Base-by-base conservation (phyloP, 1,140 invertebrate genomes). In the Macrobrachium nipponense region DNA sequence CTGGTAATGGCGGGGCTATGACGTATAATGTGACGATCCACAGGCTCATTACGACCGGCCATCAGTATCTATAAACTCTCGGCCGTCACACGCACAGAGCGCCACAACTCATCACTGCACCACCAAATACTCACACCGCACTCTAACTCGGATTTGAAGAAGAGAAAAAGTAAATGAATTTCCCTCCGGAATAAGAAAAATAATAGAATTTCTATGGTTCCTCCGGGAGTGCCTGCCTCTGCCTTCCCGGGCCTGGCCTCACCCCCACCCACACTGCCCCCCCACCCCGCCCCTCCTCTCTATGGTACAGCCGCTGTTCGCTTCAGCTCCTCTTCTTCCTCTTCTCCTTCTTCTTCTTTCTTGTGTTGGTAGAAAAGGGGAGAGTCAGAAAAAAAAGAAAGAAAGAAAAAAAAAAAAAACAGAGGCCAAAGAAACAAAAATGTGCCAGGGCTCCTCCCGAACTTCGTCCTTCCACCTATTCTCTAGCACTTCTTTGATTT, bases 21-120 rank as follows among this genome's bases (percentile, higher is more conserved):
- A 87, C 72, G 86, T 87, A 83, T 87, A 87, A 87, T 87, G 86
- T 79, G 86, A 83, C 80, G 80, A 83, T 87, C 80, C 75, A 77
- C 58, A 75, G 73, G 43, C 86, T 83, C 86, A 87, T 87, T 87
- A 87, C 86, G 64, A 59, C 61, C 72, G 27, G 76, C 86, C 86
- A 87, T 83, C 81, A 87, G 81, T 87, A 87, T 83, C 87, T 83
- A 84, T 87, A 87, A 83, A 83, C 76, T 84, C 87, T 51, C 36
- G 27, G 51, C 76, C 75, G 87, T 83, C 87, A 83, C 87, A 80
- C 81, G 83, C 75, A 87, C 81, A 87, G 81, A 82, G 76, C 62
- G 36, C 87, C 81, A 87, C 87, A 68, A 87, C 87, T 84, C 87
- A 83, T 83, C 81, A 83, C 81, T 12, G 23, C 36, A 14, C 36